Percentiles rank a stretch among this genome's conserved stretches.
Conservation (phyloP, 2,888 invertebrate genomes). For the Lissocephala sabroskyi region DNA sequence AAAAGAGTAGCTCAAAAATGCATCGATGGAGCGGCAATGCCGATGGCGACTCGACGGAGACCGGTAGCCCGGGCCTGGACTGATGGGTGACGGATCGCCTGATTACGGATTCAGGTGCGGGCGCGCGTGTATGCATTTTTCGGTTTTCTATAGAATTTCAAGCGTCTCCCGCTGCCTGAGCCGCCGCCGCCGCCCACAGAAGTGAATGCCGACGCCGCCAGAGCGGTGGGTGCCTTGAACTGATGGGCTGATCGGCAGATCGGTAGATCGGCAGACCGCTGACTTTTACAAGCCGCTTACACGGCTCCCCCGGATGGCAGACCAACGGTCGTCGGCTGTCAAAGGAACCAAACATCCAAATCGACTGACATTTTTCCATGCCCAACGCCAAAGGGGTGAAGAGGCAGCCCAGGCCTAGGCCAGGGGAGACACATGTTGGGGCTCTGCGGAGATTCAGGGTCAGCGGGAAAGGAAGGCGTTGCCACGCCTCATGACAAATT, state of each 20-base stretch:
- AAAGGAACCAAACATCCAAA: too few species aligned
- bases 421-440: background rate
- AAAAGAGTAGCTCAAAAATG: constrained; percentile 41
- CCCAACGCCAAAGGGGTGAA: too few species aligned
- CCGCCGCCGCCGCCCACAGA: constrained; percentile 12
- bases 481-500: constrained; percentile 67
- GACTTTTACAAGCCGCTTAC: too few species aligned
- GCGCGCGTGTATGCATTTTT: constrained; percentile 49
- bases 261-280: constrained; percentile 42
- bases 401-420: too few species aligned
- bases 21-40: constrained; percentile 21
- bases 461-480: constrained; percentile 51
- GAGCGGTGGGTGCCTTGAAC: background rate
- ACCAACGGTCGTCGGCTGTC: background rate
- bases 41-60: constrained; percentile 10
- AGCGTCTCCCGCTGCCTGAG: constrained; percentile 26
- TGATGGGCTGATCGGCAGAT: too few species aligned
- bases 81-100: constrained; percentile 26
- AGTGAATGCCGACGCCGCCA: background rate
- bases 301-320: background rate
- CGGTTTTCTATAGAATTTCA: constrained; percentile 55
- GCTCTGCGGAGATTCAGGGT: background rate
- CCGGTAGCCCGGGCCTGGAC: constrained; percentile 33
- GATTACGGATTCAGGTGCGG: constrained; percentile 58
- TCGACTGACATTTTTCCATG: too few species aligned